Evolutionary conservation across 2,797 vertebrate genomes (phyloP).

Genomic region (Tragelaphus eurycerus): DNA sequence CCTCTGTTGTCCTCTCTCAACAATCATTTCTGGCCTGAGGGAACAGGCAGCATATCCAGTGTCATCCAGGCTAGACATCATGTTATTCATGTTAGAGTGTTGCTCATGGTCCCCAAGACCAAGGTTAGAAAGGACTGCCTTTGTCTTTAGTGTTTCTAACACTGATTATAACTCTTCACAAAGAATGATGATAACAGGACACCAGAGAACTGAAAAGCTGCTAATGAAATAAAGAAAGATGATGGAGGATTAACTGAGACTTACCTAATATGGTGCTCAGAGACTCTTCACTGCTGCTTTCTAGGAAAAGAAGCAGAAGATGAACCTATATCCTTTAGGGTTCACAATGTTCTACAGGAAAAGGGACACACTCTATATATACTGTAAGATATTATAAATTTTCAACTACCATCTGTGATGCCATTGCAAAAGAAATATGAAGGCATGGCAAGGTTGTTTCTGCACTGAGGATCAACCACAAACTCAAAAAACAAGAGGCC

Average conservation of each 20-base stretch:
- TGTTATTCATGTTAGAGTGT: neutral
- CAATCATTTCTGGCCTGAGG: neutral
- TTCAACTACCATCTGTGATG: neutral
- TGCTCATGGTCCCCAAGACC: neutral
- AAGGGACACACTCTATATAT: neutral
- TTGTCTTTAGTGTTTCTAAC: neutral
- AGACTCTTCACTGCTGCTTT: accelerated
- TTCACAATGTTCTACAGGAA: neutral
- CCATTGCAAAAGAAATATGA: neutral
- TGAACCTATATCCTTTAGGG: neutral
- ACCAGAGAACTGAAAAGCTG: neutral
- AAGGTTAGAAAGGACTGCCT: neutral
- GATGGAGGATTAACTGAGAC: neutral
- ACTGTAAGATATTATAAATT: neutral
- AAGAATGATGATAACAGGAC: neutral
- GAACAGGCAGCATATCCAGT: neutral
- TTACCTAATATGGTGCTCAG: accelerated
- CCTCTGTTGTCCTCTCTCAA: neutral
- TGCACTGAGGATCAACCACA: neutral
- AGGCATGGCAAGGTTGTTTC: neutral
- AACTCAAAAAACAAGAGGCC: neutral
- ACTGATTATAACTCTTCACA: neutral
- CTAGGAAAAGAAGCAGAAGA: neutral
- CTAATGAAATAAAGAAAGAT: neutral
- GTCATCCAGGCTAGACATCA: neutral